Conservation (phyloP, 1,140 invertebrate genomes). For the Drosophila sechellia region DNA sequence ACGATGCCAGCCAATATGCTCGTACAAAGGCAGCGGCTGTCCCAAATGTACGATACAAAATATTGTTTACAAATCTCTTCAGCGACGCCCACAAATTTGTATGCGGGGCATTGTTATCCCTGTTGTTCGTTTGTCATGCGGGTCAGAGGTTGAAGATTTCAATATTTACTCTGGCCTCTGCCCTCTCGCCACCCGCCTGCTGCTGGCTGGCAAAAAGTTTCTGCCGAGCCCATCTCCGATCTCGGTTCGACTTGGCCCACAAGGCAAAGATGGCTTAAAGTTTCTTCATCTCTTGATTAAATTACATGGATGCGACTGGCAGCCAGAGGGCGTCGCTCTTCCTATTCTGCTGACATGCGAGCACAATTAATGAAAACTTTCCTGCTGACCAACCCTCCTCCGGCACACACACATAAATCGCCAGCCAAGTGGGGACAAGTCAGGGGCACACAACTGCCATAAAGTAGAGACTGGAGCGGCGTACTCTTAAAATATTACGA, state of each 20-base stretch:
- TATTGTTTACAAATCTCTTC: constrained; percentile 84
- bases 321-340: constrained; percentile 16
- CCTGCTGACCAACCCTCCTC: constrained; percentile 35
- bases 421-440: constrained; percentile 44
- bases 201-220: constrained; percentile 42
- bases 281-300: constrained; percentile 72
- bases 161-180: constrained; percentile 69
- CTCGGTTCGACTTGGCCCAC: constrained; percentile 7
- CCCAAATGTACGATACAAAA: constrained; percentile 77
- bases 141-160: constrained; percentile 73
- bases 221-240: constrained; percentile 29
- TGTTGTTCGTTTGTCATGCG: constrained; percentile 61
- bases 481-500: constrained; percentile 20
- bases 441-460: constrained; percentile 59
- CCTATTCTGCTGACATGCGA: constrained; percentile 57
- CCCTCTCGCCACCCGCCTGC: no score
- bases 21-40: constrained; percentile 32
- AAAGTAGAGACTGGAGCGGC: constrained; percentile 45
- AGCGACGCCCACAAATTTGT: constrained; percentile 78
- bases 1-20: constrained; percentile 39
- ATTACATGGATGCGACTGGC: constrained; percentile 61
- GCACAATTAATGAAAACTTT: constrained; percentile 64
- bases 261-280: constrained; percentile 64
- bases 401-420: constrained; percentile 61
- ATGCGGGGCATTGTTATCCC: constrained; percentile 72